These are phyloP conservation scores for Notoglanidium macrostoma DNA, from an alignment of 2,797 vertebrate species.

Conservation along the genomic window DNA sequence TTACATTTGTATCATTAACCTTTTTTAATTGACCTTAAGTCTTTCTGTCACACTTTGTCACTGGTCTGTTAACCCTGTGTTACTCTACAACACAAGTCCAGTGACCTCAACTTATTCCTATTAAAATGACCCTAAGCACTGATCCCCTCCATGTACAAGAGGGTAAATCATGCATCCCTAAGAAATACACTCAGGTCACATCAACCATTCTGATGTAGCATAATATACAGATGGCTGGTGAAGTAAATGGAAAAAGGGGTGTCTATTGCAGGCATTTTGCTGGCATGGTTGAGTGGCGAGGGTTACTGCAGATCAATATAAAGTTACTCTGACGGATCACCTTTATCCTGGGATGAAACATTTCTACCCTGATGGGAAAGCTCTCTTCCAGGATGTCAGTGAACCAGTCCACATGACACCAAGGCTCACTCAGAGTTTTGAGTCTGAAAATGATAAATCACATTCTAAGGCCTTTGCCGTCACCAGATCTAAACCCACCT, in stretches of 20 bases:
- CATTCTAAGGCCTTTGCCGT: neutral
- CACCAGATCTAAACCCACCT: neutral
- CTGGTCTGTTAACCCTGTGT: neutral
- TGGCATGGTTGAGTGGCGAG: neutral
- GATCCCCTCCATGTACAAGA: neutral
- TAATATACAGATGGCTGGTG: neutral
- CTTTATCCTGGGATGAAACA: slow-evolving; percentile 5
- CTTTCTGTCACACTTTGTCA: neutral
- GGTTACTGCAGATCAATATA: slow-evolving; percentile 4
- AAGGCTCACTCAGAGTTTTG: neutral
- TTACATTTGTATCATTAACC: neutral
- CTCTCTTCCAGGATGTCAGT: neutral
- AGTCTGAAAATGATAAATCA: neutral
- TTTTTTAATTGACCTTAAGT: neutral
- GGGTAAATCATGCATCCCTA: neutral
- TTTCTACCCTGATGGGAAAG: neutral
- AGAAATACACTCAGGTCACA: neutral
- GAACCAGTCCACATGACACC: neutral
- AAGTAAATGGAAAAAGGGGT: slow-evolving; percentile 2
- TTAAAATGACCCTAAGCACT: neutral
- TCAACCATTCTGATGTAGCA: neutral
- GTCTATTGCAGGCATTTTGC: neutral
- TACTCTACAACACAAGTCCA: neutral
- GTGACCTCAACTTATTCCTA: neutral
- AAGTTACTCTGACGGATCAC: slow-evolving; percentile 2